These are phyloP conservation scores for Deroplatys truncata DNA, from an alignment of 2,888 invertebrate genomes.

Conservation along the genomic window DNA sequence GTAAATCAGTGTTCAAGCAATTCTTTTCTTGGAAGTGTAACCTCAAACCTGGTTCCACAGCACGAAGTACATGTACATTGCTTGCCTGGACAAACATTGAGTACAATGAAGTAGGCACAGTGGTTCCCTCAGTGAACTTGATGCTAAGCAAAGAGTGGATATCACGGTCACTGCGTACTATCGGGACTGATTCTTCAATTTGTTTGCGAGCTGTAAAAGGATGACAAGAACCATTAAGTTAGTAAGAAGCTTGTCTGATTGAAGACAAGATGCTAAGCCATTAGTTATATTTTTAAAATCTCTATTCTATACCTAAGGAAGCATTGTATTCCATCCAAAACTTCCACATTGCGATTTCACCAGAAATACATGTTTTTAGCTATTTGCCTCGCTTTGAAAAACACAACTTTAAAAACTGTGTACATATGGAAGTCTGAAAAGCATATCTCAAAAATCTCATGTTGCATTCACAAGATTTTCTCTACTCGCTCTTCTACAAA, in stretches of 20 bases:
- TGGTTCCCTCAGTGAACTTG: not conserved
- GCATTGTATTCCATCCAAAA: too few relatives aligned
- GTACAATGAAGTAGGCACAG: constrained; percentile 49
- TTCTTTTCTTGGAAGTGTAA: constrained; percentile 48
- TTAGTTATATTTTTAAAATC: too few relatives aligned
- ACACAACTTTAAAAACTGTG: too few relatives aligned
- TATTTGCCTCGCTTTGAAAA: too few relatives aligned
- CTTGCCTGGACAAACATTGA: constrained; percentile 66
- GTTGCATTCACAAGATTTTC: too few relatives aligned
- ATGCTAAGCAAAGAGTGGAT: constrained; percentile 46
- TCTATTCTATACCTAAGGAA: too few relatives aligned
- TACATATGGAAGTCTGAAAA: too few relatives aligned
- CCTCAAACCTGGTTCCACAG: constrained; percentile 74
- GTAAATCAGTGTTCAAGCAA: constrained; percentile 35
- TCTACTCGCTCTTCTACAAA: too few relatives aligned
- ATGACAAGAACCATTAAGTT: constrained; percentile 19
- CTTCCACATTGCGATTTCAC: too few relatives aligned
- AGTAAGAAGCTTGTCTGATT: not conserved
- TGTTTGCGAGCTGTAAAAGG: constrained; percentile 58
- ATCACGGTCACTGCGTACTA: constrained; percentile 62
- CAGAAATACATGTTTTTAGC: too few relatives aligned
- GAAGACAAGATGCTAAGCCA: not conserved
- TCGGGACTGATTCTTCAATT: constrained; percentile 54
- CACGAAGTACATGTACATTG: constrained; percentile 68
- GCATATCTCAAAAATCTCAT: too few relatives aligned